Conservation (phyloP, 2,888 invertebrate genomes). For the Drosophila greeni region DNA sequence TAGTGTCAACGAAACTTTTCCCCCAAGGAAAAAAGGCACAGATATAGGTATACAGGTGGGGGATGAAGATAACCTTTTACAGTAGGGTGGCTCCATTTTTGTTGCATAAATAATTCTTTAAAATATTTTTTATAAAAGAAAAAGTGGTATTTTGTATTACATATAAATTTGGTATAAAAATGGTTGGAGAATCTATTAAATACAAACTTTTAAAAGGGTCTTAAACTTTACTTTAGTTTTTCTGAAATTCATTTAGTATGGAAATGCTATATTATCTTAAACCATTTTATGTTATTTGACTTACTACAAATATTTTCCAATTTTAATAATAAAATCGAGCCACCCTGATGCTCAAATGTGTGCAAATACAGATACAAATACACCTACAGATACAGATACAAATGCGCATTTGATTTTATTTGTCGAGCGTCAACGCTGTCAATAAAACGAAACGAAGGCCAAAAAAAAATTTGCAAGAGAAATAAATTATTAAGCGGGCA, state of each 20-base stretch:
- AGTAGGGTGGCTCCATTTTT: slow-evolving; percentile 1
- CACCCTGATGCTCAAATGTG: slow-evolving; percentile 15
- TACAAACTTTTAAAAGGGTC: neutral
- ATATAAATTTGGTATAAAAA: neutral
- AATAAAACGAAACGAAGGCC: slow-evolving; percentile 50
- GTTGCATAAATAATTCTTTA: no score
- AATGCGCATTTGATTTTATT: slow-evolving; percentile 65
- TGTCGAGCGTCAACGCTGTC: slow-evolving; percentile 50
- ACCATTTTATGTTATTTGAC: neutral
- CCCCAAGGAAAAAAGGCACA: slow-evolving; percentile 27
- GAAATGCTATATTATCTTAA: no score
- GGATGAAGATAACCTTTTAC: slow-evolving; percentile 6
- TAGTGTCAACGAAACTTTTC: slow-evolving; percentile 42
- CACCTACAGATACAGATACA: slow-evolving; percentile 25
- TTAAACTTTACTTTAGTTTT: neutral
- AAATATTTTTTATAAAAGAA: neutral
- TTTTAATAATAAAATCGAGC: no score
- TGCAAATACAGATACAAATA: slow-evolving; percentile 12
- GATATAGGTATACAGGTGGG: slow-evolving; percentile 12
- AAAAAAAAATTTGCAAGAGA: slow-evolving; percentile 54
- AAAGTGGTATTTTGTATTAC: neutral
- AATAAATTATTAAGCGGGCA: slow-evolving; percentile 66
- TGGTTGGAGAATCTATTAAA: neutral
- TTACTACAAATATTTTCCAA: neutral
- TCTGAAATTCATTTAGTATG: no score